Conservation (phyloP, 1,140 invertebrate genomes). For the Zaprionus vittiger region DNA sequence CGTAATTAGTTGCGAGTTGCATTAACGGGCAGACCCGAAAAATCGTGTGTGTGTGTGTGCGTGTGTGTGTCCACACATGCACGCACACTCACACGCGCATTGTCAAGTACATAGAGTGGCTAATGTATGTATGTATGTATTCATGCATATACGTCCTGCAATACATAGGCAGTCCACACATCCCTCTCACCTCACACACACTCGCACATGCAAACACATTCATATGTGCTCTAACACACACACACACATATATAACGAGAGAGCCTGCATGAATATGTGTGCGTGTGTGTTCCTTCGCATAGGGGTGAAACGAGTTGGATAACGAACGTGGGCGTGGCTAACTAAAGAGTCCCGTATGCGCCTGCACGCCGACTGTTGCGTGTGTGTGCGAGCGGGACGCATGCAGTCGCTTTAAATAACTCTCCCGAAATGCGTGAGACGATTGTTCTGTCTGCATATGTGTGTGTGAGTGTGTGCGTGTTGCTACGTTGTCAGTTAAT, state of each 20-base stretch:
- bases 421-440: constrained; percentile 53
- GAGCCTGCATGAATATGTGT: background rate
- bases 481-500: constrained; percentile 35
- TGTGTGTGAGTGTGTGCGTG: constrained; percentile 7
- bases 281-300: constrained; percentile 12
- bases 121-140: constrained; percentile 46
- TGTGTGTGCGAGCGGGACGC: constrained; percentile 33
- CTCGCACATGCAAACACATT: background rate
- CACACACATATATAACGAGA: constrained; percentile 28
- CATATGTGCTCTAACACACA: constrained; percentile 20
- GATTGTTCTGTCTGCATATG: constrained; percentile 32
- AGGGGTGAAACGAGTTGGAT: constrained; percentile 53
- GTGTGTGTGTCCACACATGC: constrained; percentile 25
- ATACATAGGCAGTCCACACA: constrained; percentile 58
- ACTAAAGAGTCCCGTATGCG: constrained; percentile 25
- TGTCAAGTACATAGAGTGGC: constrained; percentile 21
- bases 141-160: constrained; percentile 41
- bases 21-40: constrained; percentile 24
- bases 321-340: constrained; percentile 60
- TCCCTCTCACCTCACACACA: constrained; percentile 18
- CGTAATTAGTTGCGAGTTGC: constrained; percentile 67
- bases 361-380: background rate
- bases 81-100: constrained; percentile 22
- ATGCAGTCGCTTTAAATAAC: constrained; percentile 39
- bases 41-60: constrained; percentile 17